Evolutionary conservation across 2,888 invertebrate genomes (phyloP).

Genomic region (Ophion slaviceki): DNA sequence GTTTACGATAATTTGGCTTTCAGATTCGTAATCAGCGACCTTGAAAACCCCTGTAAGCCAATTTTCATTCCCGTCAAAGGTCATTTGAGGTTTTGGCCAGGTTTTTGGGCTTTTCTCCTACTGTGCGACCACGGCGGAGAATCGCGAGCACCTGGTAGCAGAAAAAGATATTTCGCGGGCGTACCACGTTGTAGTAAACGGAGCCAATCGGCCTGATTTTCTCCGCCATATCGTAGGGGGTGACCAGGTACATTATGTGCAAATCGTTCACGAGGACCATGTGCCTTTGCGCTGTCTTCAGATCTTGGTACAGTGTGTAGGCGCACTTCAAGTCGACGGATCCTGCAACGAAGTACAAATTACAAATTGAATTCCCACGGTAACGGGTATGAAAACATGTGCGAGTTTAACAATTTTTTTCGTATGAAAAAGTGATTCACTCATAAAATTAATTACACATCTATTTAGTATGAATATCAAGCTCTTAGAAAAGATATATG

Average conservation of each 20-base stretch:
- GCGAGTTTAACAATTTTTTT: constrained; percentile 6
- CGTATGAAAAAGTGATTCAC: too few relatives aligned
- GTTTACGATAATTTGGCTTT: too few relatives aligned
- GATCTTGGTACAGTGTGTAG: constrained; percentile 89
- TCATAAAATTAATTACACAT: too few relatives aligned
- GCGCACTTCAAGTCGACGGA: constrained; percentile 91
- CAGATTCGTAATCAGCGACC: too few relatives aligned
- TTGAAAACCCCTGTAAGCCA: too few relatives aligned
- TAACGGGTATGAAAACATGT: too few relatives aligned
- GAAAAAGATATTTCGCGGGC: constrained; percentile 62
- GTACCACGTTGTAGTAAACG: constrained; percentile 87
- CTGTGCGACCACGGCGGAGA: neutral
- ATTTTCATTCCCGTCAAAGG: too few relatives aligned
- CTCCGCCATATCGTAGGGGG: constrained; percentile 89
- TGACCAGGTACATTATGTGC: constrained; percentile 94
- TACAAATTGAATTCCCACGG: too few relatives aligned
- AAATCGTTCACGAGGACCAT: constrained; percentile 92
- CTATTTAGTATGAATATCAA: too few relatives aligned
- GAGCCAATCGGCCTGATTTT: constrained; percentile 85
- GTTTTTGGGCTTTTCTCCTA: too few relatives aligned
- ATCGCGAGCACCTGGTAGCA: neutral
- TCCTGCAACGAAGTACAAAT: constrained; percentile 84
- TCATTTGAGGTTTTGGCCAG: too few relatives aligned
- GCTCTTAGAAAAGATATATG: too few relatives aligned
- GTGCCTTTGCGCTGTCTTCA: constrained; percentile 89